Conservation (phyloP, 2,888 invertebrate species). For the Muschampia plurimacula region DNA sequence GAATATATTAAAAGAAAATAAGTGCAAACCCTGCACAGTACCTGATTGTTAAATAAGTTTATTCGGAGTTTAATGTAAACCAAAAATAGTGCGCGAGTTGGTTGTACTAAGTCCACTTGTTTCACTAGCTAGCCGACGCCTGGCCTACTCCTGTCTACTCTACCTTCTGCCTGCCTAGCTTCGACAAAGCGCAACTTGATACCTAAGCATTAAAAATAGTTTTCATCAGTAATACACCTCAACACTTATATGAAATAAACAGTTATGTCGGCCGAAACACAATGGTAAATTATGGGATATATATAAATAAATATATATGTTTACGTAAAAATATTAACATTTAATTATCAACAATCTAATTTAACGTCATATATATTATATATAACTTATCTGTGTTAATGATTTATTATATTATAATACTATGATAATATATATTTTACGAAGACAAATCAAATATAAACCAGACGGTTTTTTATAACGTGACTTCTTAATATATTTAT, state of each 20-base stretch:
- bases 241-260: constrained; percentile 13
- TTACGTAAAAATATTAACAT: neutral
- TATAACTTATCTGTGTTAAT: no score
- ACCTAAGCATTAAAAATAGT: constrained; percentile 77
- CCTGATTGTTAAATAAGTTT: constrained; percentile 69
- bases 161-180: constrained; percentile 82
- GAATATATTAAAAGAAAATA: constrained; percentile 46
- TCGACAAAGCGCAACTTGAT: constrained; percentile 80
- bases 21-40: constrained; percentile 72
- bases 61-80: constrained; percentile 53
- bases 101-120: constrained; percentile 76
- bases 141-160: constrained; percentile 74
- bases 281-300: neutral
- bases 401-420: no score
- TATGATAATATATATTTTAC: no score
- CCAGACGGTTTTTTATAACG: no score
- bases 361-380: no score
- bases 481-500: no score
- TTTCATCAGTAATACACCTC: constrained; percentile 32
- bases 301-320: neutral
- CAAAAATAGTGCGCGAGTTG: constrained; percentile 61
- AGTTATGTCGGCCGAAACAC: constrained; percentile 5
- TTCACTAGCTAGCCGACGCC: constrained; percentile 74
- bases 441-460: no score
- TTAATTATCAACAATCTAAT: no score